Evolutionary conservation across 35 echinoderm and acorn worm genomes (phyloP).

Genomic region (Apostichopus californicus): DNA sequence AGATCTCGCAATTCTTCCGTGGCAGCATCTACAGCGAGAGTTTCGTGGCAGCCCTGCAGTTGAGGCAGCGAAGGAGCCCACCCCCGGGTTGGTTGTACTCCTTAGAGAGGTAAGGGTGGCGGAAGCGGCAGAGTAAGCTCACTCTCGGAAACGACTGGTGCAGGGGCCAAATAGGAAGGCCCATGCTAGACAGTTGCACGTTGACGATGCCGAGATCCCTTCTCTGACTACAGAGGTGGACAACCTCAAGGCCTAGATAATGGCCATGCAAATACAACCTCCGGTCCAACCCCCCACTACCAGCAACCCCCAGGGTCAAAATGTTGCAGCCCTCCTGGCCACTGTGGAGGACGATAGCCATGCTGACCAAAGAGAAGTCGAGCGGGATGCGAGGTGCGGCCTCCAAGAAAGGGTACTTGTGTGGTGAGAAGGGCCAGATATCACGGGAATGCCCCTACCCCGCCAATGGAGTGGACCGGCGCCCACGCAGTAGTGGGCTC

Average conservation of each 20-base stretch:
- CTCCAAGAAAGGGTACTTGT: conserved; percentile 47
- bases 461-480: background rate
- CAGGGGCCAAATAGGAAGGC: background rate
- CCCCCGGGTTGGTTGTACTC: conserved; percentile 54
- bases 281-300: background rate
- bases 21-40: conserved; percentile 55
- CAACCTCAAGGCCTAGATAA: background rate
- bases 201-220: background rate
- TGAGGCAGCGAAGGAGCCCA: conserved; percentile 25
- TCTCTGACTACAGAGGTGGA: background rate
- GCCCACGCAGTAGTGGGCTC: background rate
- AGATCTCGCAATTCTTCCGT: conserved; percentile 11
- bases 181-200: background rate
- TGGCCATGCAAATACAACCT: background rate
- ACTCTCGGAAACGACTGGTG: background rate
- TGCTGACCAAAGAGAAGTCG: background rate
- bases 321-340: background rate
- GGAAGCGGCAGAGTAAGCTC: conserved; percentile 46
- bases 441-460: background rate
- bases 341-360: background rate
- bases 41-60: conserved; percentile 17
- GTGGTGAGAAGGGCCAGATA: conserved; percentile 46
- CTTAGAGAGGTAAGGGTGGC: conserved; percentile 44
- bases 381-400: background rate
- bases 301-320: background rate